Evolutionary conservation across 2,888 invertebrate species (phyloP), one percentile per base, ranked within the genome.

Genomic region (Antheraea assamensis): DNA sequence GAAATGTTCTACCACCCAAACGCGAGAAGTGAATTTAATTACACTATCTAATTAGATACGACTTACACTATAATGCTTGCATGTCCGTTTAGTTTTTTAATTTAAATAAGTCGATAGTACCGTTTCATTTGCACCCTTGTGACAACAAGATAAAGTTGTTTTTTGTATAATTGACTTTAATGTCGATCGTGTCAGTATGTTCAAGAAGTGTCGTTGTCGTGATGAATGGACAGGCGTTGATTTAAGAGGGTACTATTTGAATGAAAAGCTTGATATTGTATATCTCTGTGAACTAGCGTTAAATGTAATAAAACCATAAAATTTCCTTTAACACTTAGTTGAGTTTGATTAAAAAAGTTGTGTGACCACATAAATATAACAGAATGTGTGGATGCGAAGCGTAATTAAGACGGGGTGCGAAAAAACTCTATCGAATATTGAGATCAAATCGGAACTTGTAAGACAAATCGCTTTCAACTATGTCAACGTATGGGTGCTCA

Each of bases 1-100:
- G 71, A 80, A 83, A 81, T 81, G 80, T 79, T 87, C 78, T 90
- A 88, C 92, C 93, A 91, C 92, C 92, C 92, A 91, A 87, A 91
- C 87, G 90, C 84, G 89, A 88, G 90, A 91, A 87, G 79, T 84
- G 87, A 86, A 87, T 89, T 87, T 88, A 91, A 91, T 92, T 92
- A 88, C 79, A 87, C 88, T 92, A 93, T 93, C 93, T 92, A 90
- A 92, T 92, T 92, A 90, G 93, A 93, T 92, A 91, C 79, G 83
- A 82, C 78, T 74, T 85, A 87, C 89, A 90, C 87, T 78, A 85
- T 86, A 91, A 92, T 90, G 92, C 92, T 93, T 88, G 89, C 87
- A 87, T 86, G 85, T 84, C 78, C 86, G 83, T 90, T 91, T 90
- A 90, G 86, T 84, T 85, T 81, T 79, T 79, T 85, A 82, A 84